Base-by-base conservation (phyloP, 2,113 vertebrate genomes). In the Fulmarus glacialis region DNA sequence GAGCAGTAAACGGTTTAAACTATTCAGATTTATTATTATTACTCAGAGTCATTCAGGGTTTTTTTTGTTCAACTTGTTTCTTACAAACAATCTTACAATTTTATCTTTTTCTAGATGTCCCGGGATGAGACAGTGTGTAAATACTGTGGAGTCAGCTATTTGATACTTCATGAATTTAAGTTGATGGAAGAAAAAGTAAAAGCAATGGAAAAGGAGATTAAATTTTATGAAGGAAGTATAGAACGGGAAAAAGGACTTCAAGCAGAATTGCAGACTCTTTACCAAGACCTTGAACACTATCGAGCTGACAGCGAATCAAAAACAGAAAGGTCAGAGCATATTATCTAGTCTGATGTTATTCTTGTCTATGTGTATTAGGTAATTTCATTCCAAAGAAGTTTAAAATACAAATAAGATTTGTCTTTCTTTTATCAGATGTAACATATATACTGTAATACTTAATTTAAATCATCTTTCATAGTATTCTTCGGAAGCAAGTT, bases 121-220 rank as follows among this genome's bases (percentile, higher is more conserved):
- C 95, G 98, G 79, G 98, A 98, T 42, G 98, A 99, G 94, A 99
- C 98, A 1, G 98, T 98, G 73, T 99, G 99, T 92, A 98, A 97
- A 60, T 99, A 99, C 97, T 99, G 99, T 13, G 99, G 99, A 7
- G 98, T 99, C 85, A 99, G 99, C 98, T 99, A 99, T 95, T 93
- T 99, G 92, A 99, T 99, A 72, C 98, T 99, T 71, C 98, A 99
- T 10, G 99, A 99, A 92, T 99, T 99, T 94, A 99, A 99, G 83
- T 91, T 96, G 90, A 98, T 99, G 97, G 98, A 99, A 96, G 98
- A 98, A 74, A 99, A 97, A 96, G 77, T 99, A 20, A 98, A 97
- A 94, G 98, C 98, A 6, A 89, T 98, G 98, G 98, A 99, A 97
- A 97, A 97, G 86, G 98, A 99, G 93, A 94, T 99, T 56, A 98